Evolutionary conservation across 2,888 invertebrate species (phyloP).

Genomic region (Trissolcus brochymenae): DNA sequence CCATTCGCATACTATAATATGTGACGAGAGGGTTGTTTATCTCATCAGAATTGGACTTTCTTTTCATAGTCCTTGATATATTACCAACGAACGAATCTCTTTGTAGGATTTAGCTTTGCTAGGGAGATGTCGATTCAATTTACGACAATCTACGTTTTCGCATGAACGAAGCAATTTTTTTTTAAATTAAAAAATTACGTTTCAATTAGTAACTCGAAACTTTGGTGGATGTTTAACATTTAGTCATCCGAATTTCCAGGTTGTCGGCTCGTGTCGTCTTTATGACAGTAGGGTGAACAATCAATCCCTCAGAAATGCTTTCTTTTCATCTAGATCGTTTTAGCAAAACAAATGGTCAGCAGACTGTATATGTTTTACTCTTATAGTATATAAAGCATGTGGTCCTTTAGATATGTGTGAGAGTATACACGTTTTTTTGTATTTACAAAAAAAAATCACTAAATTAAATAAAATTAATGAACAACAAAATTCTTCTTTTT

Average conservation of each 20-base stretch:
- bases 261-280: too few relatives aligned
- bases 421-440: too few relatives aligned
- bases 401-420: too few relatives aligned
- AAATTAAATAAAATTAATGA: too few relatives aligned
- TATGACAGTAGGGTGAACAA: neutral
- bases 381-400: too few relatives aligned
- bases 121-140: conserved; percentile 70
- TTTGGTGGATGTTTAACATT: neutral
- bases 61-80: conserved; percentile 56
- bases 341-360: too few relatives aligned
- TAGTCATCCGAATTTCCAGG: neutral
- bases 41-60: conserved; percentile 74
- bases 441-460: too few relatives aligned
- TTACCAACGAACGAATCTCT: conserved; percentile 64
- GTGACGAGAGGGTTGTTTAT: conserved; percentile 72
- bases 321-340: conserved; percentile 36
- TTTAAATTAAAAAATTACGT: neutral
- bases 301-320: conserved; percentile 51
- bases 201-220: neutral
- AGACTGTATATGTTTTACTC: too few relatives aligned
- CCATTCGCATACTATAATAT: conserved; percentile 66
- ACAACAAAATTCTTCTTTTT: too few relatives aligned
- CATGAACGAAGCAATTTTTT: conserved; percentile 25
- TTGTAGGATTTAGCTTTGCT: conserved; percentile 71
- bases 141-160: conserved; percentile 59